Percentiles rank a stretch among this genome's conserved stretches.
phyloP scores from a whole-genome alignment of 2,113 vertebrate species.

The Podocnemis expansa region DNA sequence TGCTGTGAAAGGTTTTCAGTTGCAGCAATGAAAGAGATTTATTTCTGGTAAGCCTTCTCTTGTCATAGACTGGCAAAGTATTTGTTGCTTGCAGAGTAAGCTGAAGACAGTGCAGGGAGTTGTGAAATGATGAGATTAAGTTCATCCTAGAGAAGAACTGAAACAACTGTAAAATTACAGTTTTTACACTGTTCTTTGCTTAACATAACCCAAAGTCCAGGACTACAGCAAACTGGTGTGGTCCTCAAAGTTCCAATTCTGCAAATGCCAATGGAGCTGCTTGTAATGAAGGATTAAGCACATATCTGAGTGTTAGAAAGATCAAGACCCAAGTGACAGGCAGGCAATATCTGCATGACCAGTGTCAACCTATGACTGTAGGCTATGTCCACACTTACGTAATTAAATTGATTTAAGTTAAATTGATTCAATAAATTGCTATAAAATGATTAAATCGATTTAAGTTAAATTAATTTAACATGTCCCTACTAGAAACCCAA shows the following conservation, averaged over 20 bases:
- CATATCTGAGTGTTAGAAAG: not conserved
- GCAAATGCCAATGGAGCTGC: not conserved
- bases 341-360: too few relatives aligned
- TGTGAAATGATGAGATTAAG: not conserved
- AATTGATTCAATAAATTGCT: too few relatives aligned
- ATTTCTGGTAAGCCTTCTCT: not conserved
- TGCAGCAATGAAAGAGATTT: not conserved
- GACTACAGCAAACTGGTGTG: not conserved
- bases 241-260: not conserved
- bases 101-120: not conserved
- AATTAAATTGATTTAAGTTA: too few relatives aligned
- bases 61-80: accelerated
- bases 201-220: not conserved
- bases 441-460: too few relatives aligned
- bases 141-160: not conserved
- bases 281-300: not conserved
- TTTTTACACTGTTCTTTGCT: not conserved
- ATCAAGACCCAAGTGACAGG: too few relatives aligned
- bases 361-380: too few relatives aligned
- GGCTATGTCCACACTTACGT: too few relatives aligned
- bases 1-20: conserved; percentile 2
- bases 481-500: too few relatives aligned
- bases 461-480: too few relatives aligned
- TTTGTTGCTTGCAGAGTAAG: not conserved
- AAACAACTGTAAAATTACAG: not conserved